phyloP scores from a whole-genome alignment of 1,140 invertebrate species.

The honey bee (Apis mellifera) region DNA sequence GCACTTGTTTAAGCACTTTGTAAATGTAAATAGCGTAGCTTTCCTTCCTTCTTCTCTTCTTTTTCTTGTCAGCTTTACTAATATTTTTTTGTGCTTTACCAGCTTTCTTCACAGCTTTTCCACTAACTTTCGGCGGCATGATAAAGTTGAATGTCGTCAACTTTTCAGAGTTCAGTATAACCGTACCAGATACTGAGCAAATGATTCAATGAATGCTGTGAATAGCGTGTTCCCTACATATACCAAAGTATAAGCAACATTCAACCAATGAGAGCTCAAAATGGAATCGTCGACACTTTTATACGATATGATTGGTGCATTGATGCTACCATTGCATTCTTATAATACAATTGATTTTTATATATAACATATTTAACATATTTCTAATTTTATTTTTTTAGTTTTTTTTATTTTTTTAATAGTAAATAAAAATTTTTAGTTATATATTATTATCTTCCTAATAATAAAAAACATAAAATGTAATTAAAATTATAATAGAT shows the following conservation, averaged over 20 bases:
- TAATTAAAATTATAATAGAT: neutral
- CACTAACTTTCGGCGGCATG: constrained; percentile 79
- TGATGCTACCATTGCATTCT: neutral
- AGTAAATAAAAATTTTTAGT: neutral
- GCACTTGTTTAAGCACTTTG: constrained; percentile 87
- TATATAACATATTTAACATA: neutral
- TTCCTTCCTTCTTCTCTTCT: constrained; percentile 83
- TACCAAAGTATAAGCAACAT: no score
- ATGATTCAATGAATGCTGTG: neutral
- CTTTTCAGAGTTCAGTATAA: no score
- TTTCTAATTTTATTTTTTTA: neutral
- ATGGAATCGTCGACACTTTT: no score
- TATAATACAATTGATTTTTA: constrained; percentile 28
- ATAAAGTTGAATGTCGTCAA: neutral
- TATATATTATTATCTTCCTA: neutral
- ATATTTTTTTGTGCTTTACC: constrained; percentile 82
- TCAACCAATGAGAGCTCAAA: constrained; percentile 25
- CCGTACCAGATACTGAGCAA: neutral
- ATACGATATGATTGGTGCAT: constrained; percentile 25
- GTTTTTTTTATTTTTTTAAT: no score
- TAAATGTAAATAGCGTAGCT: constrained; percentile 88
- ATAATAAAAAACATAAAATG: neutral
- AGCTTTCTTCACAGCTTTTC: constrained; percentile 76
- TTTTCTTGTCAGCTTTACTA: constrained; percentile 81
- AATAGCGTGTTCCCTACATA: constrained; percentile 1